Conservation (phyloP, 1,140 invertebrate species). For the Trichonephila inaurata region DNA sequence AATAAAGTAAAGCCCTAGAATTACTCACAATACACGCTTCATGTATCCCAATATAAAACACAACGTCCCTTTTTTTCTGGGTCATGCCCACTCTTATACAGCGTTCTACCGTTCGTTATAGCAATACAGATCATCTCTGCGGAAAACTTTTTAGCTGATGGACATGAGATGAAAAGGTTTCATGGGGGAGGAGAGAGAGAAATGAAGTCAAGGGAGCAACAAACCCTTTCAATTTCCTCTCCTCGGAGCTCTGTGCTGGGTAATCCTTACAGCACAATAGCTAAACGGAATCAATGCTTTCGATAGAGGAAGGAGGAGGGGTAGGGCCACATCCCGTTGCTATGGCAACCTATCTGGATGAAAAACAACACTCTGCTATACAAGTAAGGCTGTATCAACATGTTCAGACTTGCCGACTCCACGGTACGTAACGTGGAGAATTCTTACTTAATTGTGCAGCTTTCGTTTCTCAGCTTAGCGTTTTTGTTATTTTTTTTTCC, state of each 20-base stretch:
- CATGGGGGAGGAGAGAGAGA: neutral
- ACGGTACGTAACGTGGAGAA: neutral
- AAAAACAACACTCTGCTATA: constrained; percentile 5
- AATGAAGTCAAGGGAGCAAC: constrained; percentile 5
- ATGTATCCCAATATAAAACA: neutral
- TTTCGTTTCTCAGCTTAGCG: neutral
- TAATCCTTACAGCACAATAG: constrained; percentile 30
- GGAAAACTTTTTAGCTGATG: neutral
- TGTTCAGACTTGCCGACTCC: neutral
- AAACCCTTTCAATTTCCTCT: constrained; percentile 48
- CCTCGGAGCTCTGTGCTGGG: neutral
- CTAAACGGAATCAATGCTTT: constrained; percentile 35
- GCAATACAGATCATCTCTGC: neutral
- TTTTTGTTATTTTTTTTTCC: neutral
- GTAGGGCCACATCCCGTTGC: constrained; percentile 3
- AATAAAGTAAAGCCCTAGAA: no score
- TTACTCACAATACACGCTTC: neutral
- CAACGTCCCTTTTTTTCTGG: neutral
- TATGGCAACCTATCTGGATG: neutral
- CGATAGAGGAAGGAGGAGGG: neutral
- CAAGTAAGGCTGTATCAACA: constrained; percentile 20
- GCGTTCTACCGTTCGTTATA: neutral
- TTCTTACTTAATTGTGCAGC: no score
- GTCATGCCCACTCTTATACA: neutral
- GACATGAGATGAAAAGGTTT: neutral